These are phyloP conservation scores for Sminthurinus signatus DNA, from an alignment of 1,140 invertebrate genomes.

Conservation along the genomic window DNA sequence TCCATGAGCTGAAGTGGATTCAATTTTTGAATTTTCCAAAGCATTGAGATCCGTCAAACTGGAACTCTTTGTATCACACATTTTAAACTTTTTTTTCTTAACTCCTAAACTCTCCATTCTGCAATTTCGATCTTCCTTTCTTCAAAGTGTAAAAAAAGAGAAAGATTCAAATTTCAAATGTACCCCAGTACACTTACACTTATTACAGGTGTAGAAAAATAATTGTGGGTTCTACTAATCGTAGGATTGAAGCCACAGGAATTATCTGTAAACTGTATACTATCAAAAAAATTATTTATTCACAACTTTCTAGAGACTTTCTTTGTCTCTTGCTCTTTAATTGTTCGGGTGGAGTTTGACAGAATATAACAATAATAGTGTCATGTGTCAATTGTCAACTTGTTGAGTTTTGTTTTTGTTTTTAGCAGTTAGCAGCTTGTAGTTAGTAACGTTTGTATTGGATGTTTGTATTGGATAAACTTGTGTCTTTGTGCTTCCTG, in stretches of 20 bases:
- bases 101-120: not conserved
- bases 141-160: not conserved
- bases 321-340: no score
- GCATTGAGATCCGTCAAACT: conserved; percentile 12
- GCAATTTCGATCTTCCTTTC: not conserved
- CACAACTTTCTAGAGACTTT: no score
- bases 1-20: not conserved
- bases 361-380: no score
- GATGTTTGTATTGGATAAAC: no score
- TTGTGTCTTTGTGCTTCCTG: no score
- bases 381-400: no score
- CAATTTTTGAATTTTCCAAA: conserved; percentile 7
- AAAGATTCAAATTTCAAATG: not conserved
- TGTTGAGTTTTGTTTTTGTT: no score
- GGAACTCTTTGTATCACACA: conserved; percentile 20
- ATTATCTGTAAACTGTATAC: not conserved
- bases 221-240: not conserved
- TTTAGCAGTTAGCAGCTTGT: no score
- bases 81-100: conserved; percentile 23
- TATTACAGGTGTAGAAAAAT: not conserved
- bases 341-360: no score
- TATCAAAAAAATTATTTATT: no score
- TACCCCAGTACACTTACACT: not conserved
- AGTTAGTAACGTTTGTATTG: no score
- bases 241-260: not conserved